A percentile compares a stretch with the other conserved stretches of the same genome.
Conservation (phyloP, 2,113 vertebrate genomes). For the Pogonocichla stellata region DNA sequence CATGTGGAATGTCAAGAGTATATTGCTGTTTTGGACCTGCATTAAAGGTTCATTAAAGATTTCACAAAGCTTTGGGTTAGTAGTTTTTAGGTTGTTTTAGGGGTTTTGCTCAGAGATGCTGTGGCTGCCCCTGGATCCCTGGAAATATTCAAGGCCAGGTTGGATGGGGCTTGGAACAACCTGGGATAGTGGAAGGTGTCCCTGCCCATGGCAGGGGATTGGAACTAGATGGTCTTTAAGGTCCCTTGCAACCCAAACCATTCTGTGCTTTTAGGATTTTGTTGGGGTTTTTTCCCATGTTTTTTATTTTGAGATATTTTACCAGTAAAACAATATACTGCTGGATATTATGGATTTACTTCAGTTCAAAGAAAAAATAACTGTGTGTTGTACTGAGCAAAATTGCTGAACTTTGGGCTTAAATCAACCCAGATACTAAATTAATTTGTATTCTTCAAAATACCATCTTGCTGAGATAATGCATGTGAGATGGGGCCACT, state of each 20-base stretch:
- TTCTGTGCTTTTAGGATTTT: not conserved
- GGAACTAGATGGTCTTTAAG: not conserved
- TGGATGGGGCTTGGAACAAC: not conserved
- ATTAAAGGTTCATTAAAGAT: not conserved
- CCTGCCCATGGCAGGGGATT: not conserved
- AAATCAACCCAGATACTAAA: not conserved
- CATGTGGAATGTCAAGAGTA: accelerated
- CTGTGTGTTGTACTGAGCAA: not conserved
- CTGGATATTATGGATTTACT: not conserved
- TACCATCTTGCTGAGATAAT: not conserved
- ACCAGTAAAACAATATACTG: not conserved
- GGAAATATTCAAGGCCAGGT: not conserved
- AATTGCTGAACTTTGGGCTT: not conserved
- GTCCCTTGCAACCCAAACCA: not conserved
- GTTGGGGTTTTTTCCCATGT: accelerated
- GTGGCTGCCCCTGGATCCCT: not conserved
- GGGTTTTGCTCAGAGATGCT: not conserved
- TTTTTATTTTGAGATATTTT: not conserved
- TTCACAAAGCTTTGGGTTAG: not conserved
- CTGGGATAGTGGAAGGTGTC: not conserved
- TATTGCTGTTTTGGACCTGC: not conserved
- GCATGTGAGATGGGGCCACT: not conserved
- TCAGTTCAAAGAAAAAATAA: not conserved
- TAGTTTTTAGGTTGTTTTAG: not conserved
- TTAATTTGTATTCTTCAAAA: not conserved